Conservation (phyloP, 2,797 vertebrate species). For the Falco novaeseelandiae region DNA sequence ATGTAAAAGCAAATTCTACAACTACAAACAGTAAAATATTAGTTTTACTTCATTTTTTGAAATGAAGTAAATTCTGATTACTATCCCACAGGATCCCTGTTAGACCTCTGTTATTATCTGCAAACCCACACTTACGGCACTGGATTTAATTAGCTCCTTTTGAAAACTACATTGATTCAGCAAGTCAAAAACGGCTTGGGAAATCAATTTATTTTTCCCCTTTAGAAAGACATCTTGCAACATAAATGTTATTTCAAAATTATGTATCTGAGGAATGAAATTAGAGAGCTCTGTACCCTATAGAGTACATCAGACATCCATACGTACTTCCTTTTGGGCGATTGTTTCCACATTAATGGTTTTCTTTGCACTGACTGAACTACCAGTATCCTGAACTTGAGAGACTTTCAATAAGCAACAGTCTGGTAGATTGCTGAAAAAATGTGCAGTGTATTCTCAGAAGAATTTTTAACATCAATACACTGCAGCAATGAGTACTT, state of each 20-base stretch:
- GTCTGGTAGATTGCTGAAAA: conserved; percentile 6
- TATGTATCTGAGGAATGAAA: background rate
- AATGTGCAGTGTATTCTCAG: background rate
- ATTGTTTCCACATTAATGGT: background rate
- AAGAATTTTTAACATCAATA: conserved; percentile 34
- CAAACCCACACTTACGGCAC: background rate
- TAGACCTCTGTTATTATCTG: background rate
- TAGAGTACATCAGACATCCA: background rate
- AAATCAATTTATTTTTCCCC: background rate
- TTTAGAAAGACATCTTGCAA: background rate
- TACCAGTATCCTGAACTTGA: background rate
- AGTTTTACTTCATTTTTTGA: background rate
- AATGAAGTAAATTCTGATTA: background rate
- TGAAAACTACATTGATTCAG: background rate
- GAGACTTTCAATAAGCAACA: background rate
- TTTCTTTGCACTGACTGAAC: background rate
- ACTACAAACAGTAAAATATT: background rate
- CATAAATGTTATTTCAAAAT: background rate
- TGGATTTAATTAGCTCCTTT: background rate
- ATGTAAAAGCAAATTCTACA: background rate
- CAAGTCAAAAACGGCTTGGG: background rate
- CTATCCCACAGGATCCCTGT: background rate
- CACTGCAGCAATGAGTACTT: background rate
- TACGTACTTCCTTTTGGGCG: background rate
- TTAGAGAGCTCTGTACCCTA: background rate